A percentile compares a stretch with the other conserved stretches of the same genome.
These are phyloP conservation scores for Cryptus viduatorius DNA, from an alignment of 2,888 invertebrate genomes.

Conservation along the genomic window DNA sequence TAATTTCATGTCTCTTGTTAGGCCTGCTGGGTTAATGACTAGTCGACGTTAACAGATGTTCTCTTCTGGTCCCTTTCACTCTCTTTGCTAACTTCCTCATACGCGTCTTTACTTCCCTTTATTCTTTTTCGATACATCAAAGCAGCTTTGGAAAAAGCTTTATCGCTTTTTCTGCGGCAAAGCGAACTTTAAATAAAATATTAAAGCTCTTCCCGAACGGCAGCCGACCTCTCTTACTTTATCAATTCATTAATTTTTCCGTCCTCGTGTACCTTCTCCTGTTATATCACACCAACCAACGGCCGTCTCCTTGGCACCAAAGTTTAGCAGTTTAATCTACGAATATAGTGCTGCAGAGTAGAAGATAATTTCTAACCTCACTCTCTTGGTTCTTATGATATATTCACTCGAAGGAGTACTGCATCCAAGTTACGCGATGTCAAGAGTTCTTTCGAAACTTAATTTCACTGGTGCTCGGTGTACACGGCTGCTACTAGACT, in stretches of 20 bases:
- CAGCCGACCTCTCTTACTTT: background rate
- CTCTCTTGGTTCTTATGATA: constrained; percentile 3
- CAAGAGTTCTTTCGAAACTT: constrained; percentile 6
- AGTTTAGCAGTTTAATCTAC: background rate
- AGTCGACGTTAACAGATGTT: constrained; percentile 16
- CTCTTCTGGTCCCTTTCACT: background rate
- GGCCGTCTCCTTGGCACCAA: background rate
- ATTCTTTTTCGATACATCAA: constrained; percentile 26
- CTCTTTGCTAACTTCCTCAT: constrained; percentile 3
- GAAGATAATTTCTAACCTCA: constrained; percentile 6
- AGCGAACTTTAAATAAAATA: background rate
- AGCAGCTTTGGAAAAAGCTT: constrained; percentile 4
- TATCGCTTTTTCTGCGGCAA: background rate
- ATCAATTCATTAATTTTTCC: constrained; percentile 8
- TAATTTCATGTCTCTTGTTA: constrained; percentile 15
- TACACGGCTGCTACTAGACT: background rate
- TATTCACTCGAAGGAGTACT: constrained; percentile 2
- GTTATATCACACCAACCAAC: background rate
- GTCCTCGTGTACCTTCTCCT: background rate
- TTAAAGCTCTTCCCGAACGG: constrained; percentile 12
- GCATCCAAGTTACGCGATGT: background rate
- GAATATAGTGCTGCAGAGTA: background rate
- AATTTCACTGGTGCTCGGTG: background rate
- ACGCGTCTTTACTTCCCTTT: constrained; percentile 3
- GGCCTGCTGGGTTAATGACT: constrained; percentile 34